Conservation (phyloP, 2,888 invertebrate genomes). For the Syritta pipiens region DNA sequence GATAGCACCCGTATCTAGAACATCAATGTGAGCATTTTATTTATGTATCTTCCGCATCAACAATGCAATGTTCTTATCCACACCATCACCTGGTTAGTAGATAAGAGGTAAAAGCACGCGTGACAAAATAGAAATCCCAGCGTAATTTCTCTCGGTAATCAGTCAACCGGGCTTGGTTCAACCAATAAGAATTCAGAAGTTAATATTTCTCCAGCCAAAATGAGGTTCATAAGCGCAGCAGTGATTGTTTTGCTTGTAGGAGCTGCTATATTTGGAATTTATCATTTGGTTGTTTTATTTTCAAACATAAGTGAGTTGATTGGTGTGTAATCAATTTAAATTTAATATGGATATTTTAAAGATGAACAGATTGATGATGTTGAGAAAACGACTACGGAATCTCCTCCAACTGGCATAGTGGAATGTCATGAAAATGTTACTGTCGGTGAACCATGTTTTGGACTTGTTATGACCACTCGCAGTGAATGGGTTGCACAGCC, state of each 20-base stretch:
- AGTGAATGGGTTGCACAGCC: constrained; percentile 46
- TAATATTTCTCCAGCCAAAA: too few species aligned
- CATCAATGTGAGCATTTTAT: not conserved
- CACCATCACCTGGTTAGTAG: not conserved
- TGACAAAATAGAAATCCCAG: not conserved
- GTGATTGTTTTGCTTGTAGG: constrained; percentile 7
- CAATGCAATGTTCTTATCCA: constrained; percentile 3
- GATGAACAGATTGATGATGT: not conserved
- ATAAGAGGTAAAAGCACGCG: constrained; percentile 18
- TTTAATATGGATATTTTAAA: not conserved
- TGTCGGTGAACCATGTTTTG: constrained; percentile 27
- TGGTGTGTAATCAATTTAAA: not conserved
- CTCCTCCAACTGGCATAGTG: not conserved
- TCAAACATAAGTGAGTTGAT: constrained; percentile 36
- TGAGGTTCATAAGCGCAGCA: constrained; percentile 13
- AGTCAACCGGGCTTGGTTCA: constrained; percentile 16
- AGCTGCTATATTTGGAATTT: constrained; percentile 30
- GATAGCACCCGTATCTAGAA: not conserved
- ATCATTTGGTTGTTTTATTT: constrained; percentile 33
- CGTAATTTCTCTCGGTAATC: constrained; percentile 10
- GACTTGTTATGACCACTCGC: constrained; percentile 41
- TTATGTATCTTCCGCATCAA: not conserved
- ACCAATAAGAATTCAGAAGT: too few species aligned
- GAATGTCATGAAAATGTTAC: constrained; percentile 28
- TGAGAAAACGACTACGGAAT: not conserved